Conservation (phyloP, 2,797 vertebrate genomes). For the Apogon talboti region DNA sequence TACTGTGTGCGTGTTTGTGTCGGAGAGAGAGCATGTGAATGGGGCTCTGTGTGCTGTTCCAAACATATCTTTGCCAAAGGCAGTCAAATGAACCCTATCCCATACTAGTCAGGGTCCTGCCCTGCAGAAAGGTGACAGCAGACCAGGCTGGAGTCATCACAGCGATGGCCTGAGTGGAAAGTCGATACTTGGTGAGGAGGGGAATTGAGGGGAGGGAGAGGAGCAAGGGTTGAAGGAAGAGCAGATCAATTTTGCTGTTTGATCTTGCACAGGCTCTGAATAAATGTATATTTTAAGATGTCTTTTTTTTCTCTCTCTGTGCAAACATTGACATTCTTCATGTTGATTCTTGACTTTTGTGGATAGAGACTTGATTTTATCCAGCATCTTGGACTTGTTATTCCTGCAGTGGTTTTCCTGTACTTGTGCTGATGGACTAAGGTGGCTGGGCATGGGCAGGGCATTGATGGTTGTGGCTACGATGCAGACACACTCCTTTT, state of each 20-base stretch:
- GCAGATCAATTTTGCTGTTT: slow-evolving; percentile 86
- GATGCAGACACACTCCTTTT: slow-evolving; percentile 28
- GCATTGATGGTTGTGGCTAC: slow-evolving; percentile 52
- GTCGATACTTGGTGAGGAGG: slow-evolving; percentile 71
- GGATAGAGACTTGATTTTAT: slow-evolving; percentile 75
- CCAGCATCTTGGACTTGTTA: slow-evolving; percentile 75
- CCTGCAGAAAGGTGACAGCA: slow-evolving; percentile 73
- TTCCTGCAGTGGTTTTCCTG: slow-evolving; percentile 71
- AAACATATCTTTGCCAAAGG: slow-evolving; percentile 50
- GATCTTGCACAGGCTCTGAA: slow-evolving; percentile 82
- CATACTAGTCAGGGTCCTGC: slow-evolving; percentile 58
- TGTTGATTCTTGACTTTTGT: slow-evolving; percentile 81
- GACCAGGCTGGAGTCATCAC: slow-evolving; percentile 68
- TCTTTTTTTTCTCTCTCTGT: slow-evolving; percentile 61
- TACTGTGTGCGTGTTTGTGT: slow-evolving; percentile 14
- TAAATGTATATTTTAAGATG: slow-evolving; percentile 84
- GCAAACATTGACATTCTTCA: slow-evolving; percentile 84
- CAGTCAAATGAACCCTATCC: slow-evolving; percentile 62
- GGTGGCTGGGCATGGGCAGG: slow-evolving; percentile 40
- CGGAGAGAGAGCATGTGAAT: slow-evolving; percentile 27
- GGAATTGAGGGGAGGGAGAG: slow-evolving; percentile 59
- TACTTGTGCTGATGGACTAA: slow-evolving; percentile 44
- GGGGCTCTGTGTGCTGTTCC: slow-evolving; percentile 25
- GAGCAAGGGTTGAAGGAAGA: slow-evolving; percentile 77
- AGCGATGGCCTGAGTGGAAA: slow-evolving; percentile 73